Conservation (phyloP, 2,797 vertebrate genomes). For the Brachyrhaphis roseni region DNA sequence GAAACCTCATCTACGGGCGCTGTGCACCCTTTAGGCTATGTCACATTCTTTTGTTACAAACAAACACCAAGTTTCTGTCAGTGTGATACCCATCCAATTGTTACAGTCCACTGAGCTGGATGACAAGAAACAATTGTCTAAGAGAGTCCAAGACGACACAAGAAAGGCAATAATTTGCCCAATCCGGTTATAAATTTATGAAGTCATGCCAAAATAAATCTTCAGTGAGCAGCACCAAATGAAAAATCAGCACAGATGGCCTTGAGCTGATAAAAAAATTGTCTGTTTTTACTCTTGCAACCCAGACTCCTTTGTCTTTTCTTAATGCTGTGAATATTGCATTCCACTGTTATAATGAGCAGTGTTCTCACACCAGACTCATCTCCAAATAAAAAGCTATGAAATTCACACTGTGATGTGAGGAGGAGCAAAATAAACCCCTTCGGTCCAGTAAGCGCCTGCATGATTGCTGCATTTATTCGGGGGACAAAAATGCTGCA, state of each 20-base stretch:
- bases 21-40: conserved; percentile 29
- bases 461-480: conserved; percentile 42
- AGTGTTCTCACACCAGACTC: conserved; percentile 29
- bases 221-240: conserved; percentile 11
- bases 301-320: conserved; percentile 22
- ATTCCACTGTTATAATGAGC: conserved; percentile 46
- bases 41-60: conserved; percentile 57
- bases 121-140: conserved; percentile 4
- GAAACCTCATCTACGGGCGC: conserved; percentile 55
- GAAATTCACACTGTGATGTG: conserved; percentile 26
- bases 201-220: conserved; percentile 20
- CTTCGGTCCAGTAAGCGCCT: conserved; percentile 4
- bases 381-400: conserved; percentile 39
- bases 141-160: not conserved
- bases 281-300: conserved; percentile 17
- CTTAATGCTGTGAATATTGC: conserved; percentile 43
- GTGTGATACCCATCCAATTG: conserved; percentile 31
- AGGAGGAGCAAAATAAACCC: conserved; percentile 54
- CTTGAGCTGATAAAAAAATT: conserved; percentile 15
- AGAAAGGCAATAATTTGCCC: conserved; percentile 15
- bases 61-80: conserved; percentile 49
- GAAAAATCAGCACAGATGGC: conserved; percentile 34
- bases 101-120: conserved; percentile 35
- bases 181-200: conserved; percentile 13
- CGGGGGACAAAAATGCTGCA: conserved; percentile 31